Conservation (phyloP, 2,113 vertebrate genomes). For the Ictalurus furcatus region DNA sequence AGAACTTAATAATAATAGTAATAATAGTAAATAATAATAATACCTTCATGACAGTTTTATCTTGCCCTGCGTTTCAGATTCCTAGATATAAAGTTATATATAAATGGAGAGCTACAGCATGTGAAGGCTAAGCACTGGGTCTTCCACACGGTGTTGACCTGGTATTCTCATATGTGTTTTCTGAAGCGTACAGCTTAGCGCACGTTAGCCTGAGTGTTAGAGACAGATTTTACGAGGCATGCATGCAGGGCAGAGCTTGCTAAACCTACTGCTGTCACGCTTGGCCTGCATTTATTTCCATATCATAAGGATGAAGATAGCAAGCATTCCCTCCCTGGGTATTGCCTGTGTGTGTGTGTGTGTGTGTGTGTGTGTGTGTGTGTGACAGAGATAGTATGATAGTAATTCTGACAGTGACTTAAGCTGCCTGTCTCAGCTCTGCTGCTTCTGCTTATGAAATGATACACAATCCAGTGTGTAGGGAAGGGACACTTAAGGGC, state of each 20-base stretch:
- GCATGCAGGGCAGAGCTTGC: conserved; percentile 24
- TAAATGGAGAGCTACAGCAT: background rate
- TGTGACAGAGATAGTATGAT: background rate
- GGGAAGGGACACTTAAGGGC: background rate
- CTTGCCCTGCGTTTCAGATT: background rate
- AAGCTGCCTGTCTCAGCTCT: conserved; percentile 42
- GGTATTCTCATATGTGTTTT: conserved; percentile 47
- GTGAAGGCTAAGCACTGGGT: background rate
- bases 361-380: conserved; percentile 34
- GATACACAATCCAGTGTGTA: conserved; percentile 28
- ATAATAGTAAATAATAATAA: background rate
- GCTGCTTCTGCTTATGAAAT: conserved; percentile 29
- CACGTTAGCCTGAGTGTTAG: conserved; percentile 28
- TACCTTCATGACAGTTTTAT: background rate
- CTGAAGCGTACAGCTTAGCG: conserved; percentile 28
- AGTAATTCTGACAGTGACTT: conserved; percentile 12
- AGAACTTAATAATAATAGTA: background rate
- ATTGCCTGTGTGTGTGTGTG: conserved; percentile 52
- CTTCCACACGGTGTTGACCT: background rate
- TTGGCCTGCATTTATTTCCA: conserved; percentile 53
- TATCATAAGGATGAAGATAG: conserved; percentile 59
- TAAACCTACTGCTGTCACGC: conserved; percentile 45
- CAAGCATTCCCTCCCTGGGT: conserved; percentile 31
- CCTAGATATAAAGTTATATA: background rate
- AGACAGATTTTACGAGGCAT: conserved; percentile 36